A percentile compares a stretch with the other conserved stretches of the same genome.
Conservation (phyloP, 2,888 invertebrate genomes). For the Notodonta ziczac region DNA sequence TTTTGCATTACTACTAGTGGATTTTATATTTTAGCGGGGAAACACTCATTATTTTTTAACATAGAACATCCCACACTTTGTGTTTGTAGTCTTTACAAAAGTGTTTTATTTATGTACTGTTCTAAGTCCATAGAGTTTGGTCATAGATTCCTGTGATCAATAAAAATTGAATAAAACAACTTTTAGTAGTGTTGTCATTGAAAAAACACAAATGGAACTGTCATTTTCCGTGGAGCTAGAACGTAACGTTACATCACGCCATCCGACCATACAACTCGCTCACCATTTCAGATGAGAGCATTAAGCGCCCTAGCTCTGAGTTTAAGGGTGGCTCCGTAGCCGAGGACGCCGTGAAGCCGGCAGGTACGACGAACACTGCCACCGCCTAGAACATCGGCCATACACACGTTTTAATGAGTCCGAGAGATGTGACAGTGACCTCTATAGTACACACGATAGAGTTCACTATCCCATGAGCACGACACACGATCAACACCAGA, state of each 20-base stretch:
- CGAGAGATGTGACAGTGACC: constrained; percentile 78
- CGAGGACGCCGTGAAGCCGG: constrained; percentile 76
- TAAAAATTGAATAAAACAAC: neutral
- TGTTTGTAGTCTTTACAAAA: constrained; percentile 42
- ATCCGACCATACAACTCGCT: constrained; percentile 78
- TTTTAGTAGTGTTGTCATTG: neutral
- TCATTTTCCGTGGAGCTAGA: constrained; percentile 63
- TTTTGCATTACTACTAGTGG: constrained; percentile 26
- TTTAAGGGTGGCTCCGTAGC: constrained; percentile 87
- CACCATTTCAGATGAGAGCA: constrained; percentile 88
- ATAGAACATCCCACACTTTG: constrained; percentile 45
- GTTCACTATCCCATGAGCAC: constrained; percentile 77
- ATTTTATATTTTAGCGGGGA: constrained; percentile 12
- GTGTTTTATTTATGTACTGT: constrained; percentile 41
- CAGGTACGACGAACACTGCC: constrained; percentile 78
- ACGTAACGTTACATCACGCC: constrained; percentile 68
- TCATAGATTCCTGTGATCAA: no score
- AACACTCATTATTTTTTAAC: constrained; percentile 53
- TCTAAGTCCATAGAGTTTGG: constrained; percentile 34
- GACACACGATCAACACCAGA: constrained; percentile 79
- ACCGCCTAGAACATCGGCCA: constrained; percentile 78
- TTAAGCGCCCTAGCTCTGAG: constrained; percentile 95
- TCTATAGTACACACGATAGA: constrained; percentile 56
- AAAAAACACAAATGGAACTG: constrained; percentile 8
- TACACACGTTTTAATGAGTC: constrained; percentile 73